phyloP scores from a whole-genome alignment of 2,113 vertebrate genomes.

The Periophthalmodon schlosseri region DNA sequence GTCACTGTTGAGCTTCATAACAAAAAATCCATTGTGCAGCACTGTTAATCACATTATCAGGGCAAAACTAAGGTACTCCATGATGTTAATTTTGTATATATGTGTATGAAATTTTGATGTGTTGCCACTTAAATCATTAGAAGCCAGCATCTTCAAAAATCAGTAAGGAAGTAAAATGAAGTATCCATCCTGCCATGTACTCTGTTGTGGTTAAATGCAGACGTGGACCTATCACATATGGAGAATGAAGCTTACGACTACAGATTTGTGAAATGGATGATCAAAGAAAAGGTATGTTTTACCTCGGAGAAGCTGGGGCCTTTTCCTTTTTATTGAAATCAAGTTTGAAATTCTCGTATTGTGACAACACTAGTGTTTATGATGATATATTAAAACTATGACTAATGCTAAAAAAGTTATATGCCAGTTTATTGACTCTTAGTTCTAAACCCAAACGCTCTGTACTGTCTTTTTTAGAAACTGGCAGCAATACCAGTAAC shows the following conservation, averaged over 20 bases:
- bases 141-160: too few species aligned
- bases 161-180: neutral
- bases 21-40: too few species aligned
- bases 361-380: too few species aligned
- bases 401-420: too few species aligned
- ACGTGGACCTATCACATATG: constrained; percentile 84
- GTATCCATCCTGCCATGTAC: neutral
- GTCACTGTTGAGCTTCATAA: too few species aligned
- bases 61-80: neutral
- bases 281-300: constrained; percentile 86
- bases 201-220: constrained; percentile 59
- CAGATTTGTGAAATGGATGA: constrained; percentile 97
- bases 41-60: too few species aligned
- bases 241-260: constrained; percentile 88
- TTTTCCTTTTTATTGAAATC: neutral
- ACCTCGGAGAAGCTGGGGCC: neutral
- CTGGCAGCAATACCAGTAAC: constrained; percentile 92
- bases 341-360: neutral
- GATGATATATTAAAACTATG: too few species aligned
- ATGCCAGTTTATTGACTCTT: neutral
- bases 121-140: too few species aligned
- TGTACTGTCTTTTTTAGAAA: constrained; percentile 76
- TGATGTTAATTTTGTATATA: too few species aligned
- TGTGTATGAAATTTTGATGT: too few species aligned
- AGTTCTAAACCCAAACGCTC: neutral